Evolutionary conservation across 2,113 vertebrate species (phyloP), one percentile per base, ranked within the genome.

Genomic region (Columba livia): DNA sequence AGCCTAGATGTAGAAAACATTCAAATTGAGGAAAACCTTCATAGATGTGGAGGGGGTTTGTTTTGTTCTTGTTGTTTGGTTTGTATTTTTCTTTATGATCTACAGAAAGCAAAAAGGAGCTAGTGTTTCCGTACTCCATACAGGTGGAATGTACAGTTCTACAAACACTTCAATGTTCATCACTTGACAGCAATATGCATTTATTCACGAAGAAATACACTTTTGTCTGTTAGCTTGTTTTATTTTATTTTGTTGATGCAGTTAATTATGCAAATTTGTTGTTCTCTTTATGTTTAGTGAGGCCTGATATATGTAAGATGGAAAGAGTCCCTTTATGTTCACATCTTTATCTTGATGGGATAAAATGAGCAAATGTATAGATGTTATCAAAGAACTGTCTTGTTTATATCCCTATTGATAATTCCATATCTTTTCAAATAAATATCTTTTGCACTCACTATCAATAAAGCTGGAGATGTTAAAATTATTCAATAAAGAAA

Each of bases 401-500:
- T 77, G 5, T 64, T 93, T 64, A 67, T 71, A 50, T 81, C 32
- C 4, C 1, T 53, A 36, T 83, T 80, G 70, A 74, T 71, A 88
- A 78, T 78, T 78, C 15, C 23, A 78, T 42, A 58, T 7, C 18
- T 90, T 74, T 91, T 44, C 21, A 60, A 85, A 72, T 34, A 89
- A 82, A 36, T 66, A 54, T 67, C 8, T 57, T 88, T 73, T 72
- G 14, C 9, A 74, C 5, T 70, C 20, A 20, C 20, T 71, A 34
- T 19, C 23, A 88, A 38, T 2, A 61, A 89, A 90, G 6, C 4
- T 79, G 15, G 32, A 90, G 47, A 57, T 57, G 24, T 67, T 71
- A 44, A 77, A 89, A 14, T n/a, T 86, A 64, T 92, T 84, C 61
- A 71, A 19, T 82, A 85, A 81, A 93, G 12, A 74, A 92, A 84